Evolutionary conservation across 2,888 invertebrate genomes (phyloP).

Genomic region (Formica aserva): DNA sequence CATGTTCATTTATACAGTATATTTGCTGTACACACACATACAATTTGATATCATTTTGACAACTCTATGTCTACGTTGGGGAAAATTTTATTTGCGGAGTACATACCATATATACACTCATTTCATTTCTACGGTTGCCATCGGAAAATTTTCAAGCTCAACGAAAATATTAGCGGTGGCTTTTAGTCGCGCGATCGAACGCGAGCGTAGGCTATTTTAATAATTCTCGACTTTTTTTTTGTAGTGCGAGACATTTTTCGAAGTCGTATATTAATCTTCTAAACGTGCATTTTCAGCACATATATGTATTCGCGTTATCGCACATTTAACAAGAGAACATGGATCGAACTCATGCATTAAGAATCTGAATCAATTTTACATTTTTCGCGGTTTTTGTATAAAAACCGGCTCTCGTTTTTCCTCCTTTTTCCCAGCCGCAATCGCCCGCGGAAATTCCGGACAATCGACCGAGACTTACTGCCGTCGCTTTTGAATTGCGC

Average conservation of each 20-base stretch:
- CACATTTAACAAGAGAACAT: constrained; percentile 21
- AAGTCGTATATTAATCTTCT: constrained; percentile 18
- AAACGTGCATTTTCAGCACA: not conserved
- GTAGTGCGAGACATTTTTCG: not conserved
- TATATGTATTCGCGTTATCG: constrained; percentile 40
- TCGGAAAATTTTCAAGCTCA: constrained; percentile 7
- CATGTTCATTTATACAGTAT: not conserved
- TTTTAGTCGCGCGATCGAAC: constrained; percentile 12
- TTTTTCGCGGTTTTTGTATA: constrained; percentile 32
- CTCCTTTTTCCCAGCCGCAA: not conserved
- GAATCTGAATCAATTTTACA: constrained; percentile 34
- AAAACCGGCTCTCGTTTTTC: constrained; percentile 24
- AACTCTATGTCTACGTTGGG: not conserved
- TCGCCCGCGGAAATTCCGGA: constrained; percentile 38
- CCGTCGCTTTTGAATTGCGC: constrained; percentile 45
- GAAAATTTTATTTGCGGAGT: constrained; percentile 3
- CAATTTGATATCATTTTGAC: not conserved
- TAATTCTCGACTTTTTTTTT: not conserved
- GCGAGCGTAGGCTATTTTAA: not conserved
- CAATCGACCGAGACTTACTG: constrained; percentile 42
- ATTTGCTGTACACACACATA: not conserved
- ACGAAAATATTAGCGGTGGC: constrained; percentile 22
- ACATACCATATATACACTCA: not conserved
- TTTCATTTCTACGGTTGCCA: not conserved
- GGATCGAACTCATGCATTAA: not conserved